Conservation (phyloP, 2,113 vertebrate genomes). For the Cavia porcellus region DNA sequence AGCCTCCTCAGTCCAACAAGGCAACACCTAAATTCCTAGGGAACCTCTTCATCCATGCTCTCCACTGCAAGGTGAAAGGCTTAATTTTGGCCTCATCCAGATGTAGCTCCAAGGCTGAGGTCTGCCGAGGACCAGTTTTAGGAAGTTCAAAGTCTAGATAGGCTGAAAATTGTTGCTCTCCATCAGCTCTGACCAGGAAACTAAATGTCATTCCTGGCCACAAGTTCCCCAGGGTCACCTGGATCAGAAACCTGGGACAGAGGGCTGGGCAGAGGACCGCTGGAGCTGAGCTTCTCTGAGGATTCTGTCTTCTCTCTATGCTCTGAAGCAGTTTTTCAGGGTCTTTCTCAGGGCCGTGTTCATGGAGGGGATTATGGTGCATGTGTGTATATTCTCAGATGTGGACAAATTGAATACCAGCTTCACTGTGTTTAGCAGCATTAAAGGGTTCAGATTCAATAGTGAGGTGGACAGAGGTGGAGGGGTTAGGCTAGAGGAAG, state of each 20-base stretch:
- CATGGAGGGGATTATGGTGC: no score
- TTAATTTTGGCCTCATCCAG: fast-evolving
- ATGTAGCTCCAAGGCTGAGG: background rate
- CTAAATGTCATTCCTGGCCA: background rate
- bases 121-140: background rate
- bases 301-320: background rate
- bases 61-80: background rate
- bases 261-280: background rate
- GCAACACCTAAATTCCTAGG: fast-evolving
- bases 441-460: fast-evolving
- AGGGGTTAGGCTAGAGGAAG: background rate
- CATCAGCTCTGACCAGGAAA: no score
- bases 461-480: background rate
- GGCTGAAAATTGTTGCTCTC: background rate
- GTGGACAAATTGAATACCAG: background rate
- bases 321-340: no score
- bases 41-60: background rate
- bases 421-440: background rate
- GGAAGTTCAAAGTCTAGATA: fast-evolving
- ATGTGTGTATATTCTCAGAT: no score
- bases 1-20: background rate
- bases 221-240: background rate
- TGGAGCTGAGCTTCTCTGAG: background rate
- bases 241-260: background rate
- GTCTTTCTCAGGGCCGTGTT: background rate